Percentiles rank a stretch among this genome's conserved stretches.
Conservation (phyloP, 2,797 vertebrate species). For the Lagocephalus sceleratus region DNA sequence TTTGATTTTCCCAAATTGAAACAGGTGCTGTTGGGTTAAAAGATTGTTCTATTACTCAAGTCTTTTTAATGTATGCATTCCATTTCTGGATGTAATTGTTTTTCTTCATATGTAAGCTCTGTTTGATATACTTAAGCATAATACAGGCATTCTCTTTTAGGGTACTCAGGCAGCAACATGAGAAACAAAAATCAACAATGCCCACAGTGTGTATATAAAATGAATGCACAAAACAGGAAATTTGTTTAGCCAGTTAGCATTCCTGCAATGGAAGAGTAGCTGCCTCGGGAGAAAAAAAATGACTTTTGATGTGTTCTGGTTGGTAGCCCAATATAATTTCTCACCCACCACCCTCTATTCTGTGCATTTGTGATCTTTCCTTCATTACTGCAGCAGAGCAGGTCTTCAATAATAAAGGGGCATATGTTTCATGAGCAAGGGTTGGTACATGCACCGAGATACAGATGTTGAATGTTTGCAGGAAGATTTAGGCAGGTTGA, state of each 20-base stretch:
- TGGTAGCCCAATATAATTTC: constrained; percentile 5
- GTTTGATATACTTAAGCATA: too few species aligned
- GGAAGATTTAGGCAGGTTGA: constrained; percentile 29
- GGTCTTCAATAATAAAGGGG: constrained; percentile 71
- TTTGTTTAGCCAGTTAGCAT: constrained; percentile 2
- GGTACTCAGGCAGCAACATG: too few species aligned
- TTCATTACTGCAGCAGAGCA: constrained; percentile 49
- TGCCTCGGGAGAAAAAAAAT: constrained; percentile 12
- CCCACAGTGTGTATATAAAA: neutral
- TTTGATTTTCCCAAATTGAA: too few species aligned
- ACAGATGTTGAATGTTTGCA: constrained; percentile 5
- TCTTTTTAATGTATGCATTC: too few species aligned
- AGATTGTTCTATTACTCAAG: too few species aligned
- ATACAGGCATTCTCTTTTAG: too few species aligned
- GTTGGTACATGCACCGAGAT: constrained; percentile 24
- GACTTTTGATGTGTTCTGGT: constrained; percentile 17
- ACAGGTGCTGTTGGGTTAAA: too few species aligned
- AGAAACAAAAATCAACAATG: too few species aligned
- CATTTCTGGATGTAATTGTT: too few species aligned
- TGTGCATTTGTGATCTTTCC: constrained; percentile 20
- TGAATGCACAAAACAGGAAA: constrained; percentile 3
- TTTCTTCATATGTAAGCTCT: too few species aligned
- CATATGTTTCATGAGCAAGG: constrained; percentile 75
- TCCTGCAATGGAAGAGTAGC: constrained; percentile 16
- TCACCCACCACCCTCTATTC: constrained; percentile 14